A percentile compares a stretch with the other conserved stretches of the same genome.
Evolutionary conservation across 2,113 vertebrate genomes (phyloP).

Genomic region (Macaca nemestrina): DNA sequence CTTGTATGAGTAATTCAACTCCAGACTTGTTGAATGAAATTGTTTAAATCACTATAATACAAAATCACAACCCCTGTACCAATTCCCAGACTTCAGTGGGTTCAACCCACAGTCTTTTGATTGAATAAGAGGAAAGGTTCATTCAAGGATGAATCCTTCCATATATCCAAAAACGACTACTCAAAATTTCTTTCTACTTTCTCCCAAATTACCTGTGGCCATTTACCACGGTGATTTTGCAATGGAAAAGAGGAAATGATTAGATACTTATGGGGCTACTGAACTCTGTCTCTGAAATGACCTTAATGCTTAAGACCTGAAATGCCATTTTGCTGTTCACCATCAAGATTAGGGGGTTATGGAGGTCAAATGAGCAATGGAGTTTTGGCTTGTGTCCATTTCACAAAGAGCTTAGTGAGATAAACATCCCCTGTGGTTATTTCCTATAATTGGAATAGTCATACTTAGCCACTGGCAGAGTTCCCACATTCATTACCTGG

Average conservation of each 20-base stretch:
- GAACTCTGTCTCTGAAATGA: neutral
- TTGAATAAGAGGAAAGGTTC: neutral
- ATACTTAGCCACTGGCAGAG: neutral
- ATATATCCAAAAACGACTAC: neutral
- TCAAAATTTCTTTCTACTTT: neutral
- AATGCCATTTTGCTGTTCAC: neutral
- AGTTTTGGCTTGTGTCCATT: neutral
- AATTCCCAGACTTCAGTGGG: neutral
- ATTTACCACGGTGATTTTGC: neutral
- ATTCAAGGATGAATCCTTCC: neutral
- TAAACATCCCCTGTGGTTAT: neutral
- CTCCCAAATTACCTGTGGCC: neutral
- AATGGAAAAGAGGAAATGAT: neutral
- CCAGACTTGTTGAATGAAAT: neutral
- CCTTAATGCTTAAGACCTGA: neutral
- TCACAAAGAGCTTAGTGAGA: neutral
- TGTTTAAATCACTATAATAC: neutral
- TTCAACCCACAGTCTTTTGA: neutral
- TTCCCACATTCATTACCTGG: neutral
- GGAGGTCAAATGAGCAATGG: neutral
- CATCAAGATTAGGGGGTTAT: neutral
- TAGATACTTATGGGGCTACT: neutral
- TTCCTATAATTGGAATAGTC: neutral
- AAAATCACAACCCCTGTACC: neutral
- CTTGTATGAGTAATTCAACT: neutral